These are phyloP conservation scores for Stigmatopora nigra DNA, from an alignment of 2,113 vertebrate species.

Conservation along the genomic window DNA sequence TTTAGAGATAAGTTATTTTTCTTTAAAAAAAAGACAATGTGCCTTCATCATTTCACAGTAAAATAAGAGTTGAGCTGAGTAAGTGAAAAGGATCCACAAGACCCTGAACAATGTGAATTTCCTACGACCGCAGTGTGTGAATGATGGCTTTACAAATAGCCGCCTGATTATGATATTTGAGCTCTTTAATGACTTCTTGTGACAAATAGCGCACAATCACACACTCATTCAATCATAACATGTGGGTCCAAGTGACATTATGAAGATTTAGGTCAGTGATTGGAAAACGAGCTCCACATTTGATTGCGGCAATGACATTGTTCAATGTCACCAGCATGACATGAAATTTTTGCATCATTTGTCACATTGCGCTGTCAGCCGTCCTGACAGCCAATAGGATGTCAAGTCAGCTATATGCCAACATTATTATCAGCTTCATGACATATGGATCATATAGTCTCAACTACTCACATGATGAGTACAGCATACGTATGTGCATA, in stretches of 20 bases:
- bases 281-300: constrained; percentile 57
- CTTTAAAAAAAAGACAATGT: constrained; percentile 6
- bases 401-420: constrained; percentile 60
- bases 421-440: constrained; percentile 61
- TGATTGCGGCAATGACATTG: constrained; percentile 60
- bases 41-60: constrained; percentile 14
- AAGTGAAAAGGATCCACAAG: constrained; percentile 17
- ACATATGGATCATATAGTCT: constrained; percentile 54
- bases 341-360: constrained; percentile 60
- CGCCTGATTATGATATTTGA: constrained; percentile 60
- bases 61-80: constrained; percentile 10
- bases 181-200: constrained; percentile 54
- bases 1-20: constrained; percentile 9
- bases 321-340: constrained; percentile 64
- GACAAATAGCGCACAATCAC: constrained; percentile 53
- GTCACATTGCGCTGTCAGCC: constrained; percentile 60
- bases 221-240: constrained; percentile 55
- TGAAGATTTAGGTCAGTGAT: constrained; percentile 59
- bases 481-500: constrained; percentile 23
- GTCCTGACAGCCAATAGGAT: constrained; percentile 60
- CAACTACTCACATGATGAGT: constrained; percentile 42
- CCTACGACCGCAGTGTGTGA: constrained; percentile 29
- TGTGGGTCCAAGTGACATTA: constrained; percentile 58
- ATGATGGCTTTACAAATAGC: constrained; percentile 51
- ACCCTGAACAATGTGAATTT: constrained; percentile 32